Base-by-base conservation (phyloP, 1,140 invertebrate genomes). In the Gryllus bimaculatus region DNA sequence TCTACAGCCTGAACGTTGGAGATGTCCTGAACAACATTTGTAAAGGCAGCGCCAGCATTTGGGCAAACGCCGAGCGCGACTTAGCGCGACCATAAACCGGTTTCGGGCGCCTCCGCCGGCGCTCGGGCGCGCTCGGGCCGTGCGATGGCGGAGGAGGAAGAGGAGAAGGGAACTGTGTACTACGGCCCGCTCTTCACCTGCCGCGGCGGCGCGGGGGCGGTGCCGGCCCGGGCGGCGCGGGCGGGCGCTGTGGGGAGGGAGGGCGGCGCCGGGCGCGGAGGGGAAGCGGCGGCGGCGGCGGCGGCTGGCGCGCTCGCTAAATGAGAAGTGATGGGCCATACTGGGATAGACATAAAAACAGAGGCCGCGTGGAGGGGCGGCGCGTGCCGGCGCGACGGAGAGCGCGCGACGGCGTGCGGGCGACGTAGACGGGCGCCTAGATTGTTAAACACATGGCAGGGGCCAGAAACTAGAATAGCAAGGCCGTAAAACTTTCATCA, bases 271-370 rank as follows among this genome's bases (percentile, higher is more conserved):
- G 54, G 54, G 54, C 54, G 54, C 54, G 54, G 18, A 13, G 10
- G 10, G 18, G 10, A 7, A 66, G 54, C 10, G 54, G 54, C 54
- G 26, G 18, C 54, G 54, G 18, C 2, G 54, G 54, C 10, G 18
- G 54, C 54, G 54, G 18, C 54, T 18, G 54, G 54, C 54, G 54
- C 54, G 54, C 54, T 66, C 54, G 54, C 54, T 66, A 66, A 66
- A 66, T 66, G 54, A 66, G 54, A 66, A 66, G 54, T 66, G 54
- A 66, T 66, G 54, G 54, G 54, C 54, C 54, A 66, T 66, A 66
- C 54, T 66, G 54, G 54, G 54, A 66, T 66, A 66, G 54, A 66
- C 54, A 66, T 66, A 66, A 66, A 66, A 66, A 66, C 54, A 13
- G 54, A 66, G 54, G 54, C 10, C 10, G 18, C 10, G 54, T 13